These are phyloP conservation scores for Macrobrachium nipponense DNA, from an alignment of 1,140 invertebrate genomes.

Conservation along the genomic window DNA sequence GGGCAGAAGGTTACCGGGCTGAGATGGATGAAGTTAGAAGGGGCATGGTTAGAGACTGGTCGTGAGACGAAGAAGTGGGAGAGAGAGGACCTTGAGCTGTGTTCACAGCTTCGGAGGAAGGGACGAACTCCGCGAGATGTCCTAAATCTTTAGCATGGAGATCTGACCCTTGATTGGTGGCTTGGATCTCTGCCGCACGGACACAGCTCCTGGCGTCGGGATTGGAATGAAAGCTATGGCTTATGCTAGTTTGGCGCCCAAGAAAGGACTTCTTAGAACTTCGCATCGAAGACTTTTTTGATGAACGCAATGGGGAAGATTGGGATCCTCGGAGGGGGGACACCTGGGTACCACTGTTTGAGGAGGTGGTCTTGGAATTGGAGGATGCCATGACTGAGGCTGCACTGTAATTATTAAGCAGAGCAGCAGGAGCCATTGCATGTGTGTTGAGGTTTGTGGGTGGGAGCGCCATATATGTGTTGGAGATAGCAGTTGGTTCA, in stretches of 20 bases:
- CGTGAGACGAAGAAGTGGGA: constrained; percentile 10
- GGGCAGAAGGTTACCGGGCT: constrained; percentile 29
- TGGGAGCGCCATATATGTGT: constrained; percentile 31
- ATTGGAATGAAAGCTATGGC: constrained; percentile 22
- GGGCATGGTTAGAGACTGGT: constrained; percentile 23
- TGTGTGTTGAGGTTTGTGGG: constrained; percentile 42
- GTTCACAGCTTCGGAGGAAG: constrained; percentile 22
- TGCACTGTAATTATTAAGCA: constrained; percentile 51
- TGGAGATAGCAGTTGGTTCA: constrained; percentile 46
- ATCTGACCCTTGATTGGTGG: constrained; percentile 17
- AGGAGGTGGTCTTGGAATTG: constrained; percentile 34
- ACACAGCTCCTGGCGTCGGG: constrained; percentile 16
- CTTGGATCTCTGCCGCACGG: constrained; percentile 16
- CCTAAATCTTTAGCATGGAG: constrained; percentile 19
- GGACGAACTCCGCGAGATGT: constrained; percentile 26
- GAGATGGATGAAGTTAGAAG: constrained; percentile 14
- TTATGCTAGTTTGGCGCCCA: constrained; percentile 12
- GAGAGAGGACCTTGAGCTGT: constrained; percentile 9
- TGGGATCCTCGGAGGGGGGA: constrained; percentile 35
- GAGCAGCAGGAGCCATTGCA: constrained; percentile 28
- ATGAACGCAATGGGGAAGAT: constrained; percentile 27
- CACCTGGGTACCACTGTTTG: constrained; percentile 32
- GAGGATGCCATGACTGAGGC: constrained; percentile 18
- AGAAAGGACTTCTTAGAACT: constrained; percentile 18
- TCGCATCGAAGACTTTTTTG: constrained; percentile 10